A percentile compares a stretch with the other conserved stretches of the same genome.
These are phyloP conservation scores for Coptotermes formosanus DNA, from an alignment of 1,140 invertebrate species.

Conservation along the genomic window DNA sequence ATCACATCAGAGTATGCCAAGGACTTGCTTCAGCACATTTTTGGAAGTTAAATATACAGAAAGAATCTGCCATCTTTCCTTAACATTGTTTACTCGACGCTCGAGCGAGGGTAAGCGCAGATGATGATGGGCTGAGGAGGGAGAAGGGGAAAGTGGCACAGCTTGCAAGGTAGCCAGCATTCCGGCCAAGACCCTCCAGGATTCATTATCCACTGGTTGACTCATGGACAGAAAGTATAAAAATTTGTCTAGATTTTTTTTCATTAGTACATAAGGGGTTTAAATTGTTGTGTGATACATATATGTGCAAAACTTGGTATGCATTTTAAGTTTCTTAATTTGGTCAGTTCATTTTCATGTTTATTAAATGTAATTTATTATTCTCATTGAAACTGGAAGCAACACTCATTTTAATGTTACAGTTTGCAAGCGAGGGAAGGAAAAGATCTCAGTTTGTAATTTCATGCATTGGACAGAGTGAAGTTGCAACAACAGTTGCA, in stretches of 20 bases:
- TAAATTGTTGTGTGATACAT: neutral
- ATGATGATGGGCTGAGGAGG: constrained; percentile 27
- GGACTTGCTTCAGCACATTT: too few species aligned
- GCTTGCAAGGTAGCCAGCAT: neutral
- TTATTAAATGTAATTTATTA: neutral
- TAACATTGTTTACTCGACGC: constrained; percentile 38
- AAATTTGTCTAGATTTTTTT: neutral
- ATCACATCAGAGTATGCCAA: too few species aligned
- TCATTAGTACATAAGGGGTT: neutral
- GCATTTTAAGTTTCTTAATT: neutral
- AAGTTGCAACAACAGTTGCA: neutral
- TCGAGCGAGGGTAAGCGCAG: constrained; percentile 38
- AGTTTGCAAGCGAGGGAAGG: neutral
- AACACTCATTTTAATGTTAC: neutral
- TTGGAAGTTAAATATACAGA: too few species aligned
- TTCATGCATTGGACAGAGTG: neutral
- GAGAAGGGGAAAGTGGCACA: neutral
- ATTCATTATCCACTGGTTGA: neutral
- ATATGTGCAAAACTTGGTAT: neutral
- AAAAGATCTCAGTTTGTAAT: neutral
- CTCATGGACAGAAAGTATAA: neutral
- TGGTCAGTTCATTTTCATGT: neutral
- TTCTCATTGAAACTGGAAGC: neutral
- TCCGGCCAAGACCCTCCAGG: neutral
- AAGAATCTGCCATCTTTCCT: constrained; percentile 32